Percentiles rank a stretch among this genome's conserved stretches.
Conservation (phyloP, 1,140 invertebrate species). For the Lepidurus couesii region DNA sequence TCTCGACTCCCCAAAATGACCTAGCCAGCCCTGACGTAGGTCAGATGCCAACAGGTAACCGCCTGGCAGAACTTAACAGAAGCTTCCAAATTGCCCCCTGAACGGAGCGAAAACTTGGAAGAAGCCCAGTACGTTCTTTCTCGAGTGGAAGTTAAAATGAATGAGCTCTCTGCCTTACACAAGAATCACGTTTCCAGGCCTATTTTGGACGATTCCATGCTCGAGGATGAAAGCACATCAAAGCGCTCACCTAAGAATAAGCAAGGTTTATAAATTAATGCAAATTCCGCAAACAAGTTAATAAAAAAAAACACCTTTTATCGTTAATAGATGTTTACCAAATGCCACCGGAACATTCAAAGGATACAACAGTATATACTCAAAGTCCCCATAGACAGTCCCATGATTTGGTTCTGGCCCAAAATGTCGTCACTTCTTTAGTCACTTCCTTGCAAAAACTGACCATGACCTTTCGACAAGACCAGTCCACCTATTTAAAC, state of each 20-base stretch:
- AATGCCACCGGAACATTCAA: constrained; percentile 72
- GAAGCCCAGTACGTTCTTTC: constrained; percentile 77
- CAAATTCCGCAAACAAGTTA: no score
- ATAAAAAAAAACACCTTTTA: no score
- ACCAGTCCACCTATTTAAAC: constrained; percentile 78
- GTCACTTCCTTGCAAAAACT: constrained; percentile 76
- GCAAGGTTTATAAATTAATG: no score
- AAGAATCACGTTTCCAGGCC: constrained; percentile 79
- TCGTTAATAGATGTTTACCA: constrained; percentile 63
- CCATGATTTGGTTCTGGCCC: constrained; percentile 66
- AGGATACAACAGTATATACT: constrained; percentile 58
- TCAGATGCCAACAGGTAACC: no score
- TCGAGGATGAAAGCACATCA: constrained; percentile 78
- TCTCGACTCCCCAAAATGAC: no score
- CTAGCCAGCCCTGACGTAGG: no score
- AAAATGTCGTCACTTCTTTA: constrained; percentile 74
- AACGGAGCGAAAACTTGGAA: constrained; percentile 77
- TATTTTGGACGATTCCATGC: constrained; percentile 77
- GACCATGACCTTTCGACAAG: constrained; percentile 68
- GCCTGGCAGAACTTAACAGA: not conserved
- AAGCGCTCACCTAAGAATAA: constrained; percentile 79
- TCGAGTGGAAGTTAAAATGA: constrained; percentile 71
- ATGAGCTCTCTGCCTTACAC: constrained; percentile 73
- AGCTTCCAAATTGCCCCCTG: constrained; percentile 55
- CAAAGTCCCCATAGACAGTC: constrained; percentile 47